Conservation (phyloP, 2,888 invertebrate species). For the Octonoba sinensis region DNA sequence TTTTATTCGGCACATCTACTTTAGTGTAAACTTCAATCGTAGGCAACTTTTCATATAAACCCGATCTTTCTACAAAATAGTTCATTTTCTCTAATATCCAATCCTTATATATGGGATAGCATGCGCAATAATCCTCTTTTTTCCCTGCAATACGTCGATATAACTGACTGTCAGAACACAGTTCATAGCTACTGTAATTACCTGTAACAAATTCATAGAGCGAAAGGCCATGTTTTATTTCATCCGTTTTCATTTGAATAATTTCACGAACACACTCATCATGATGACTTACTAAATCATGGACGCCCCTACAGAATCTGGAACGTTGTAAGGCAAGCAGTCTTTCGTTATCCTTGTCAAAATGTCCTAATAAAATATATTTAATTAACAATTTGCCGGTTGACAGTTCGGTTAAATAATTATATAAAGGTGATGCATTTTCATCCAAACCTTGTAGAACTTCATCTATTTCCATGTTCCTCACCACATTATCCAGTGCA, state of each 20-base stretch:
- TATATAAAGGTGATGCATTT: not conserved
- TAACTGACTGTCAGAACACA: not conserved
- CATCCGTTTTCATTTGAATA: not conserved
- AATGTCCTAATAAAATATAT: not conserved
- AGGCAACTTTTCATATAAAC: too few relatives aligned
- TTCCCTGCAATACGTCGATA: not conserved
- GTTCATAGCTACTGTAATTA: not conserved
- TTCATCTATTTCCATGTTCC: not conserved
- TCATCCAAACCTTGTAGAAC: not conserved
- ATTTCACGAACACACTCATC: not conserved
- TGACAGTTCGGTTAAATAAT: not conserved
- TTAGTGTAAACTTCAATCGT: too few relatives aligned
- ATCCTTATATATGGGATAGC: not conserved
- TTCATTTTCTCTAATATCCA: slow-evolving; percentile 1
- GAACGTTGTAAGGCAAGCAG: not conserved
- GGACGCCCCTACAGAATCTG: not conserved
- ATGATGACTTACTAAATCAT: not conserved
- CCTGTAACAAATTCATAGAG: not conserved
- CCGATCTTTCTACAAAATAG: not conserved
- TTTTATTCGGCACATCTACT: too few relatives aligned
- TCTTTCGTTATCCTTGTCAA: too few relatives aligned
- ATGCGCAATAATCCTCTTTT: too few relatives aligned
- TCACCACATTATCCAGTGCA: not conserved
- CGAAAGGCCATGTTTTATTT: not conserved
- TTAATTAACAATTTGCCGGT: not conserved